These are phyloP conservation scores for Ophthalmolycus amberensis DNA, from an alignment of 2,113 vertebrate species.

Conservation along the genomic window DNA sequence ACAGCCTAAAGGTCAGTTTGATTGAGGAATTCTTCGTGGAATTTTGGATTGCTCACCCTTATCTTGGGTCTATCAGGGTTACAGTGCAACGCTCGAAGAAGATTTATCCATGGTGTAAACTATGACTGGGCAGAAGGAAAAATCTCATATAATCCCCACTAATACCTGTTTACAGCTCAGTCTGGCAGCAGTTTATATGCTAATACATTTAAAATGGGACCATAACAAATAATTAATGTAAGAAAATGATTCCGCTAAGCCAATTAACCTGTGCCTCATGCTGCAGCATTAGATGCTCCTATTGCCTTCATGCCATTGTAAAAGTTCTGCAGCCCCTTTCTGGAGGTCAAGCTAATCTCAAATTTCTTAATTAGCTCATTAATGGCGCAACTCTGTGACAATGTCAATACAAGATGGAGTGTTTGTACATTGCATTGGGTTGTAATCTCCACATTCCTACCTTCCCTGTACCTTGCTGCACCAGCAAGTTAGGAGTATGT, in stretches of 20 bases:
- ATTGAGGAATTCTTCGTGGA: conserved; percentile 17
- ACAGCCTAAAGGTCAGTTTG: conserved; percentile 13
- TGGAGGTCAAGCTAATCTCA: conserved; percentile 61
- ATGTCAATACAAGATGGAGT: conserved; percentile 26
- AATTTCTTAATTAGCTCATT: conserved; percentile 56
- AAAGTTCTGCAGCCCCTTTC: conserved; percentile 51
- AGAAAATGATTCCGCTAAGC: conserved; percentile 61
- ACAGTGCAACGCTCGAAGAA: conserved; percentile 29
- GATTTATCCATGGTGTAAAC: conserved; percentile 61
- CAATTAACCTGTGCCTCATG: conserved; percentile 69
- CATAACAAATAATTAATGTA: conserved; percentile 71
- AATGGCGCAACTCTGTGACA: conserved; percentile 24
- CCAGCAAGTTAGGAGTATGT: conserved; percentile 6
- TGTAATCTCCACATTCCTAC: conserved; percentile 30
- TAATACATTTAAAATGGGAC: conserved; percentile 68
- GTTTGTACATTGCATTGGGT: conserved; percentile 13
- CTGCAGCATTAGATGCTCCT: conserved; percentile 50
- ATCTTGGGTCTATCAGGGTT: conserved; percentile 34
- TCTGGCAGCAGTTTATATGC: conserved; percentile 54
- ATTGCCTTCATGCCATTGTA: conserved; percentile 38
- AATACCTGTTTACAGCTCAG: conserved; percentile 67
- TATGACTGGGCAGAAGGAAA: conserved; percentile 54
- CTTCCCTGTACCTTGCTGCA: conserved; percentile 10
- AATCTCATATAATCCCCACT: conserved; percentile 61
- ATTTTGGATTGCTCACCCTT: neutral